A percentile compares a stretch with the other conserved stretches of the same genome.
These are phyloP conservation scores for Oscheius sp. DNA, from an alignment of 2,888 invertebrate species.

Conservation along the genomic window DNA sequence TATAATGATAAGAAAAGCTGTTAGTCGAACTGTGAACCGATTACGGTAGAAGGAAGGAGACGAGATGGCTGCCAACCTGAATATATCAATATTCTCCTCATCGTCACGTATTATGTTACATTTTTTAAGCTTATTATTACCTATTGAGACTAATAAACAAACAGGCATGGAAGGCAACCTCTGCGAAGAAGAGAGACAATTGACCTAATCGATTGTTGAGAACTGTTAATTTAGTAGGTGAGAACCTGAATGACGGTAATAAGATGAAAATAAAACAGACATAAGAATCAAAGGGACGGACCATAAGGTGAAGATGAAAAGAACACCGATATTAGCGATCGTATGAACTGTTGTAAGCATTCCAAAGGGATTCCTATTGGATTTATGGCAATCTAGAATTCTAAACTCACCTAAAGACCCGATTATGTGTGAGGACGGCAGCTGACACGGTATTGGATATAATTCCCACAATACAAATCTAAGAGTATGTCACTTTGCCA, in stretches of 20 bases:
- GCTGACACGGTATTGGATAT: conserved; percentile 11
- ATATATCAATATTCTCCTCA: neutral
- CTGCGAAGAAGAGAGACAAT: conserved; percentile 24
- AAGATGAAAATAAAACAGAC: neutral
- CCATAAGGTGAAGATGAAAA: conserved; percentile 15
- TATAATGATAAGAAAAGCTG: neutral
- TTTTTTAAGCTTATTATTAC: neutral
- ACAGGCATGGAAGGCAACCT: conserved; percentile 22
- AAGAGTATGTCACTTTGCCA: neutral
- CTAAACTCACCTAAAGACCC: conserved; percentile 2
- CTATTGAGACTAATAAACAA: conserved; percentile 23
- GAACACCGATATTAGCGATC: conserved; percentile 13
- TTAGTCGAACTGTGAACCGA: neutral
- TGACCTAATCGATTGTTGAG: conserved; percentile 18
- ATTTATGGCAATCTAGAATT: neutral
- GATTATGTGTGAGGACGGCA: conserved; percentile 3
- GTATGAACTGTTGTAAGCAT: conserved; percentile 8
- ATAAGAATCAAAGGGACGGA: conserved; percentile 5
- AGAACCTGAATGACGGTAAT: neutral
- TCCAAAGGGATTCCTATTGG: conserved; percentile 22
- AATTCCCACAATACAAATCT: conserved; percentile 17
- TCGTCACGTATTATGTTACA: neutral
- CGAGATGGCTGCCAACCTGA: conserved; percentile 21
- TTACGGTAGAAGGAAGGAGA: conserved; percentile 15
- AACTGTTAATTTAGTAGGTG: neutral